Conservation (phyloP, 2,797 vertebrate genomes). For the Ptychobarbus kaznakovi region DNA sequence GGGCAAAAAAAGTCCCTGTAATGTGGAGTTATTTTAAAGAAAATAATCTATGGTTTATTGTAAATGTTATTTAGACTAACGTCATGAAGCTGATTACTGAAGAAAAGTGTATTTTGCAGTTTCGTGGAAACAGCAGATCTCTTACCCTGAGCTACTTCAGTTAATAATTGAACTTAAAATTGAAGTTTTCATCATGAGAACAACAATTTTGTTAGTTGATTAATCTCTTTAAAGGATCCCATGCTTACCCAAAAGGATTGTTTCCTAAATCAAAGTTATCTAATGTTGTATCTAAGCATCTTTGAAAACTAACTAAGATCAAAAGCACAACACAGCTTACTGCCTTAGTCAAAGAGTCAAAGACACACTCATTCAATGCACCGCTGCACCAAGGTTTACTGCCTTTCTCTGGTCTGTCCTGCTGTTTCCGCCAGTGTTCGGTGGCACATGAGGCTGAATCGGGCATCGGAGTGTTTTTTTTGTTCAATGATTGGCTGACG, state of each 20-base stretch:
- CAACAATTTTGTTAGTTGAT: not conserved
- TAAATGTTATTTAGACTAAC: not conserved
- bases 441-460: slow-evolving; percentile 38
- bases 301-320: not conserved
- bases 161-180: not conserved
- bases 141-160: not conserved
- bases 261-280: too few relatives aligned
- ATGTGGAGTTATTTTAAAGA: not conserved
- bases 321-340: not conserved
- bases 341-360: slow-evolving; percentile 5
- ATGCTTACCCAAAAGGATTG: too few relatives aligned
- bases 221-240: not conserved
- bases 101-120: not conserved
- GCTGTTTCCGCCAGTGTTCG: slow-evolving; percentile 22
- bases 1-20: not conserved
- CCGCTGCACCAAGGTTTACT: not conserved
- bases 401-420: slow-evolving; percentile 3
- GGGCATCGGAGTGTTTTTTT: slow-evolving; percentile 49
- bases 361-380: not conserved
- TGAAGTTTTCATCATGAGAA: not conserved
- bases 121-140: not conserved
- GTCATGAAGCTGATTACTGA: not conserved
- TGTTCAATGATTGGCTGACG: slow-evolving; percentile 44
- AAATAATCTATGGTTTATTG: not conserved
- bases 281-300: not conserved